phyloP scores from a whole-genome alignment of 2,888 invertebrate genomes.

The Xanthostigma xanthostigma region DNA sequence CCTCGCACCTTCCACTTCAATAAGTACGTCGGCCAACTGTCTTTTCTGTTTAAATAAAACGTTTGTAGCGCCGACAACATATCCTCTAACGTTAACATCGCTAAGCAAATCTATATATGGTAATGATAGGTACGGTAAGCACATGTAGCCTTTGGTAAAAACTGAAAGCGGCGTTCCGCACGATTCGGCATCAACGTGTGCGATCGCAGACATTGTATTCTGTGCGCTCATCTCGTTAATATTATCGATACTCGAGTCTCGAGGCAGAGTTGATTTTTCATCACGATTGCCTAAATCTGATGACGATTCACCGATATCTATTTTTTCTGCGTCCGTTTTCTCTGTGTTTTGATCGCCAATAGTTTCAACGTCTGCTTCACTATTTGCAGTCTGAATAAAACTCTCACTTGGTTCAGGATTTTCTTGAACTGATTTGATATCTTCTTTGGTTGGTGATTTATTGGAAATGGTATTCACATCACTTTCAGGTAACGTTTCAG shows the following conservation, averaged over 20 bases:
- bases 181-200: conserved; percentile 50
- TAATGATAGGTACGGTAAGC: conserved; percentile 88
- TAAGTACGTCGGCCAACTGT: conserved; percentile 79
- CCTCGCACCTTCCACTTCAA: conserved; percentile 75
- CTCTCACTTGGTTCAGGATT: too few species aligned
- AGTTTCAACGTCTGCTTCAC: neutral
- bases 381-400: neutral
- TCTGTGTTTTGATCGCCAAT: neutral
- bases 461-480: too few species aligned
- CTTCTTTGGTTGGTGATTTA: too few species aligned
- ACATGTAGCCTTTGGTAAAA: conserved; percentile 82
- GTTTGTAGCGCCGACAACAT: conserved; percentile 94
- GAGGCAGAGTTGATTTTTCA: conserved; percentile 38
- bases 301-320: conserved; percentile 2
- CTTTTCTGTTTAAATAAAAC: conserved; percentile 93
- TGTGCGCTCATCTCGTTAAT: conserved; percentile 38
- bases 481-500: too few species aligned
- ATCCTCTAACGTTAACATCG: conserved; percentile 73
- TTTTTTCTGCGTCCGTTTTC: conserved; percentile 4
- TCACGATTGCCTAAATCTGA: conserved; percentile 7
- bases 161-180: conserved; percentile 81
- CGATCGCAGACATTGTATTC: conserved; percentile 43
- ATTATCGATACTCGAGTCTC: conserved; percentile 54
- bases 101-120: conserved; percentile 86
- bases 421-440: too few species aligned